These are phyloP conservation scores for Pseudomyrmex flavicornis DNA, from an alignment of 1,140 invertebrate genomes.

Conservation along the genomic window DNA sequence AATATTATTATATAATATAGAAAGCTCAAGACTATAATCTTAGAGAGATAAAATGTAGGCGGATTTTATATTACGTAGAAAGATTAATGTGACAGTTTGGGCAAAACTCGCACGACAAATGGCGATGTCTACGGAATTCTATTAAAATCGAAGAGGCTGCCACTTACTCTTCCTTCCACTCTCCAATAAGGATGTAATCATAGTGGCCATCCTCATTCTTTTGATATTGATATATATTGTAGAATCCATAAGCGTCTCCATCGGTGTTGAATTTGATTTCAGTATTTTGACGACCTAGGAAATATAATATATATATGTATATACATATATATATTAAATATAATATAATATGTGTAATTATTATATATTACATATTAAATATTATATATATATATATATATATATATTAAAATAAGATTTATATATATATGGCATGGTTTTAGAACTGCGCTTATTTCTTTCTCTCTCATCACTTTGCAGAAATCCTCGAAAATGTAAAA, in stretches of 20 bases:
- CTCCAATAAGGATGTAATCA: slow-evolving; percentile 88
- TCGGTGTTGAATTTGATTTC: slow-evolving; percentile 88
- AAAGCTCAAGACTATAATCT: no score
- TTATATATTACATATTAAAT: no score
- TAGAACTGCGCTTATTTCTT: no score
- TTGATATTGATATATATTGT: slow-evolving; percentile 90
- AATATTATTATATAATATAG: no score
- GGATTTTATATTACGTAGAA: not conserved
- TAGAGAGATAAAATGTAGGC: no score
- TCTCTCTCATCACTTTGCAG: no score
- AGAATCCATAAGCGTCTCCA: slow-evolving; percentile 89
- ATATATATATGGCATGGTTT: no score
- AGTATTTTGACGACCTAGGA: slow-evolving; percentile 86
- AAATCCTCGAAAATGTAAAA: no score
- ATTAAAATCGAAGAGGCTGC: not conserved
- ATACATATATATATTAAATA: no score
- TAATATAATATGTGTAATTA: no score
- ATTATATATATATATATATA: no score
- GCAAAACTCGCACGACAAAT: slow-evolving; percentile 17
- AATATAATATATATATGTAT: no score
- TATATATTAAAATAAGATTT: slow-evolving; percentile 49
- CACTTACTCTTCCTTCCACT: slow-evolving; percentile 87
- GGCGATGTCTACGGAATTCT: slow-evolving; percentile 3
- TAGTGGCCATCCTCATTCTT: slow-evolving; percentile 83
- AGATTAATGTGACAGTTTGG: slow-evolving; percentile 33